phyloP scores from a whole-genome alignment of 2,797 vertebrate species.

The Podarcis siculus region DNA sequence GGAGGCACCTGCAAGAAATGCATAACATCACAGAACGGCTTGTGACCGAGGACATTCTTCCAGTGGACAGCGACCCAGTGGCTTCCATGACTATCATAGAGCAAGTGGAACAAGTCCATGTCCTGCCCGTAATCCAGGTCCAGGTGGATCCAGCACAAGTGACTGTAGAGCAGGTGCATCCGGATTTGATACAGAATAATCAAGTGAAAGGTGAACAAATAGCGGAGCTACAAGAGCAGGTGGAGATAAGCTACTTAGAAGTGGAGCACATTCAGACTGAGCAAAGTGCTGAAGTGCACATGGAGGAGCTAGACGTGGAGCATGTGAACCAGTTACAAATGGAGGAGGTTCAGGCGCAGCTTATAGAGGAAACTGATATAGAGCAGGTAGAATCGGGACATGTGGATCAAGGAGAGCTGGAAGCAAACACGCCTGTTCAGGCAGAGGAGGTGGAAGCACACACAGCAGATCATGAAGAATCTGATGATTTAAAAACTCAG shows the following conservation, averaged over 20 bases:
- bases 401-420: slow-evolving; percentile 67
- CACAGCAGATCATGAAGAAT: slow-evolving; percentile 55
- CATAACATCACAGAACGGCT: slow-evolving; percentile 85
- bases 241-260: slow-evolving; percentile 88
- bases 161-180: slow-evolving; percentile 86
- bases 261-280: slow-evolving; percentile 86
- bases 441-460: slow-evolving; percentile 36
- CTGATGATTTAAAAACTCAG: slow-evolving; percentile 68
- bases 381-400: slow-evolving; percentile 73
- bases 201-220: slow-evolving; percentile 78
- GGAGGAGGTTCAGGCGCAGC: slow-evolving; percentile 82
- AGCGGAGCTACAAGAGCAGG: slow-evolving; percentile 83
- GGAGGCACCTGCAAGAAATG: slow-evolving; percentile 85
- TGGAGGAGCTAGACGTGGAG: slow-evolving; percentile 84
- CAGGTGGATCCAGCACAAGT: slow-evolving; percentile 86
- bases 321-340: slow-evolving; percentile 84
- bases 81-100: slow-evolving; percentile 85
- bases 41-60: slow-evolving; percentile 82
- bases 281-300: slow-evolving; percentile 82
- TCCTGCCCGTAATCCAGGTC: slow-evolving; percentile 87
- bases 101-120: slow-evolving; percentile 87
- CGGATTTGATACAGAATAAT: slow-evolving; percentile 87
- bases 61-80: slow-evolving; percentile 81
- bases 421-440: slow-evolving; percentile 60
- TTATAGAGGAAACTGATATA: slow-evolving; percentile 75